Evolutionary conservation across 37 sponge, comb jelly and placozoan species (phyloP).

Genomic region (Lycopodina hypogea): DNA sequence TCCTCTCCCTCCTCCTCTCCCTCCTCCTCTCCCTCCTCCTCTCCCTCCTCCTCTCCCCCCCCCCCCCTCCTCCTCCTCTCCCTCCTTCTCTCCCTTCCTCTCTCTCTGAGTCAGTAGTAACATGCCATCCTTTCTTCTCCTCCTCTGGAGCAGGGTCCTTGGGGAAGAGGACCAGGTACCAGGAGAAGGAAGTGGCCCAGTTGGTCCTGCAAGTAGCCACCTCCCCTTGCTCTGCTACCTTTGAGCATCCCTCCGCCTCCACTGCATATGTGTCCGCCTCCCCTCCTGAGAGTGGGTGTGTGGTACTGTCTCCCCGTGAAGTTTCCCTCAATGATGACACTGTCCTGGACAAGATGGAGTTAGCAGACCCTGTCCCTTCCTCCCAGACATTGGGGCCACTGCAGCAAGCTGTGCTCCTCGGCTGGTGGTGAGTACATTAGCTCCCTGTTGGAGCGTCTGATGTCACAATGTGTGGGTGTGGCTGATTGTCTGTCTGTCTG

Average conservation of each 20-base stretch:
- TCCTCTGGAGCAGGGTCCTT: slow-evolving; percentile 48
- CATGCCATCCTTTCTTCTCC: too few relatives aligned
- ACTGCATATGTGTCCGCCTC: too few relatives aligned
- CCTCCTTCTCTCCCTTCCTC: too few relatives aligned
- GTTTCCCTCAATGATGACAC: slow-evolving; percentile 72
- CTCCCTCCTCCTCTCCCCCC: too few relatives aligned
- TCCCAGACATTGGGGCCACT: slow-evolving; percentile 34
- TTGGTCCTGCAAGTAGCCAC: slow-evolving; percentile 54
- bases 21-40: too few relatives aligned
- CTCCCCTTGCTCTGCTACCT: not conserved
- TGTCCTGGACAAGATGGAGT: slow-evolving; percentile 61
- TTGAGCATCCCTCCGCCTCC: not conserved
- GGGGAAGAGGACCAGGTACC: slow-evolving; percentile 87
- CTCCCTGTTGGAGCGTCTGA: not conserved
- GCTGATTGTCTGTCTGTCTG: not conserved
- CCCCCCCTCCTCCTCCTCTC: too few relatives aligned
- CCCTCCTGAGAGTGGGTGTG: not conserved
- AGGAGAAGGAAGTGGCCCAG: slow-evolving; percentile 75
- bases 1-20: too few relatives aligned
- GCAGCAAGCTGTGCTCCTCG: slow-evolving; percentile 72
- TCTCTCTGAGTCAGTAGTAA: slow-evolving; percentile 6
- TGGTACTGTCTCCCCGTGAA: slow-evolving; percentile 30
- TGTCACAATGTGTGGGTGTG: too few relatives aligned
- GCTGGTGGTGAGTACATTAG: slow-evolving; percentile 57
- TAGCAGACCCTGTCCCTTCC: slow-evolving; percentile 9